Percentiles rank a stretch among this genome's conserved stretches.
Conservation (phyloP, 2,888 invertebrate species). For the Amblyjoppa proteus region DNA sequence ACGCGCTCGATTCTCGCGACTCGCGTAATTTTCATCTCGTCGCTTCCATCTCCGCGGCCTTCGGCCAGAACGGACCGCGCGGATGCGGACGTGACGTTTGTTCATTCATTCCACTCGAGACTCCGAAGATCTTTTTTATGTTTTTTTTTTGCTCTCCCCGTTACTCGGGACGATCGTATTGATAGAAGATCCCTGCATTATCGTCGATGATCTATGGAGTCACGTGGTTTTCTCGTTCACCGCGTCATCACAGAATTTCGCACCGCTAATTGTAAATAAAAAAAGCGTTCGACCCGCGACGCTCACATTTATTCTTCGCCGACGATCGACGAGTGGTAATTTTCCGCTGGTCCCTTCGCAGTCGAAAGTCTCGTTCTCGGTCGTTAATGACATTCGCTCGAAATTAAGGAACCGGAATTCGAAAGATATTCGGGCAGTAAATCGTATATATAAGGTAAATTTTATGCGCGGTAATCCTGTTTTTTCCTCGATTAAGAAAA, state of each 20-base stretch:
- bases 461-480: conserved; percentile 11
- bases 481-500: conserved; percentile 9
- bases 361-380: too few relatives aligned
- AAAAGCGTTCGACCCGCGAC: not conserved
- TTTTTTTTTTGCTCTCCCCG: conserved; percentile 18
- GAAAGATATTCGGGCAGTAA: not conserved
- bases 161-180: not conserved
- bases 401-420: not conserved
- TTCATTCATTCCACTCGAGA: not conserved
- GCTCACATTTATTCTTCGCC: not conserved
- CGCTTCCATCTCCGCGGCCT: not conserved
- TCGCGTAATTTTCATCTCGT: conserved; percentile 17
- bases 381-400: too few relatives aligned
- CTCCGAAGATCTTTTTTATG: not conserved
- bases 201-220: not conserved
- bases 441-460: not conserved
- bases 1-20: not conserved
- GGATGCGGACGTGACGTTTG: not conserved
- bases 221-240: not conserved
- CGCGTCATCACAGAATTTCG: not conserved
- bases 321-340: not conserved
- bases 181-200: not conserved
- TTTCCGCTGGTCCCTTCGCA: not conserved
- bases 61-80: conserved; percentile 5
- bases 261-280: conserved; percentile 27